Base-by-base conservation (phyloP, 2,797 vertebrate species). In the Danio choprae region DNA sequence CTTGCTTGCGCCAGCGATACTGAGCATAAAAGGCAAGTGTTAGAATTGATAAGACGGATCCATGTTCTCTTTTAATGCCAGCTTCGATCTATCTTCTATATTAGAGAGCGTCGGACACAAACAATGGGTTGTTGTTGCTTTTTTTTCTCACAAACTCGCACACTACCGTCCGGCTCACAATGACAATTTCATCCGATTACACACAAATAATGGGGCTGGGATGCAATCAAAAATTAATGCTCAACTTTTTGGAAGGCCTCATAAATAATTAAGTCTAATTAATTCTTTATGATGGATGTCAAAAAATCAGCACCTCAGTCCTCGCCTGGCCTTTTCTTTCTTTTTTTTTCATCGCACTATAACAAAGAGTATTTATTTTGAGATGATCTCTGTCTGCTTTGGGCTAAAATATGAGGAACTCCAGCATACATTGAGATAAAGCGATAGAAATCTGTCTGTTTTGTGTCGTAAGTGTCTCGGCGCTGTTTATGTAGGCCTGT, bases 271-370 rank as follows among this genome's bases (percentile, higher is more conserved):
- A 81, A 94, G 86, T 74, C 11, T 89, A 89, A 93, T 94, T 93
- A 92, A 94, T 93, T 93, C 90, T 93, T 94, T 90, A 94, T 93
- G 89, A 87, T 85, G 86, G 85, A 89, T 90, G 90, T 94, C 91
- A 92, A 92, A 92, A 93, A 92, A 92, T 93, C 93, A 86, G 82
- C 79, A 87, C 90, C 89, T 90, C 91, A 91, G 92, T 92, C 91
- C 87, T 91, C 86, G 74, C 90, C 87, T 92, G 89, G 89, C 85
- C 81, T 29, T 29, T 3, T n/a, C n/a, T n/a, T n/a, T n/a, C n/a
- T n/a, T n/a, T 29, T 29, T 29, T 83, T 85, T 88, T 88, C 89
- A 90, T 81, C 65, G 64, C 81, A 68, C 64, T 82, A 55, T 53
- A 44, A 64, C 15, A 5, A 72, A 74, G 29, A 73, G 18, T 70